Evolutionary conservation across 2,888 invertebrate species (phyloP).

Genomic region (Cataglyphis livida): DNA sequence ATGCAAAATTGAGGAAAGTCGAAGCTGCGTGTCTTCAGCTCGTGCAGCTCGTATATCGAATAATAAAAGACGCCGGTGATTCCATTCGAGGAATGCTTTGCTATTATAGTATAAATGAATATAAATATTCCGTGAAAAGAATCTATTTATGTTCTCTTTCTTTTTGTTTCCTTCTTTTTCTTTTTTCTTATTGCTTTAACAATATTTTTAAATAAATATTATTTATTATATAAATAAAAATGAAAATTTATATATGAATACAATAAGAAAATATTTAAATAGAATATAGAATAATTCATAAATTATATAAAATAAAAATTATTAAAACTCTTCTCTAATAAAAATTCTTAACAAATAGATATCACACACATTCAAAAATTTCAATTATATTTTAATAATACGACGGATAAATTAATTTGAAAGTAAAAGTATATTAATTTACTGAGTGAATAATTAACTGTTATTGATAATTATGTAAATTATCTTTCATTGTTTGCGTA

Average conservation of each 20-base stretch:
- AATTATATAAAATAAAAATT: not conserved
- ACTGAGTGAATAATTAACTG: not conserved
- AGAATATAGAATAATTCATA: not conserved
- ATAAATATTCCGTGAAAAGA: not conserved
- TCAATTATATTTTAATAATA: not conserved
- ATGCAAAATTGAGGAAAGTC: constrained; percentile 46
- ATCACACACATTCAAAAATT: not conserved
- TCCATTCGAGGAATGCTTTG: not conserved
- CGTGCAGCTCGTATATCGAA: not conserved
- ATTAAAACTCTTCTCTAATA: too few relatives aligned
- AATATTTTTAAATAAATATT: not conserved
- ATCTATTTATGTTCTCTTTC: not conserved
- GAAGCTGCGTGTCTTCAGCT: not conserved
- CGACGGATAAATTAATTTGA: not conserved
- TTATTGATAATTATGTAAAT: not conserved
- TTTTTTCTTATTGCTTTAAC: not conserved
- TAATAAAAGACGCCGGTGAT: constrained; percentile 16
- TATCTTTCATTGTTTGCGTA: not conserved
- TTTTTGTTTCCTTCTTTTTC: not conserved
- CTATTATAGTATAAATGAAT: not conserved
- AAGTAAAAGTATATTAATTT: not conserved
- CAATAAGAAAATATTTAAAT: not conserved
- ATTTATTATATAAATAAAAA: not conserved
- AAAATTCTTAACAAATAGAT: not conserved
- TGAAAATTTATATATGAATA: not conserved